A percentile compares a stretch with the other conserved stretches of the same genome.
These are phyloP conservation scores for Zaprionus ghesquierei DNA, from an alignment of 1,140 invertebrate genomes.

Conservation along the genomic window DNA sequence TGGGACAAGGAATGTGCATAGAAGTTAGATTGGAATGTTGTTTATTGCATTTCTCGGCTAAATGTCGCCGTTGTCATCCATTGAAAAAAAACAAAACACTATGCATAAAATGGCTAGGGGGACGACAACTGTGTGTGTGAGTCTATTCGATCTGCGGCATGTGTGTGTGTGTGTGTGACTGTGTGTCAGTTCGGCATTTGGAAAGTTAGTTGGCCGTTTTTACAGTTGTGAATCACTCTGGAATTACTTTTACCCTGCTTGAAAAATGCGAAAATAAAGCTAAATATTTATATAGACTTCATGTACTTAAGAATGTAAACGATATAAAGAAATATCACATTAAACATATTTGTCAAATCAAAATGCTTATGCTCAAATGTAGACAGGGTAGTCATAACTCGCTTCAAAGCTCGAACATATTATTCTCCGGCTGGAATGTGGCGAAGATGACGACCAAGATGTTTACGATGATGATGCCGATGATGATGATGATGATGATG, in stretches of 20 bases:
- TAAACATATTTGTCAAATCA: no score
- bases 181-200: constrained; percentile 52
- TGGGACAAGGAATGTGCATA: constrained; percentile 21
- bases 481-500: constrained; percentile 28
- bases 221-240: no score
- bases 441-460: not conserved
- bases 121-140: constrained; percentile 39
- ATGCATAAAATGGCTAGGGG: constrained; percentile 52
- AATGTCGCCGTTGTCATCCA: constrained; percentile 61
- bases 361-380: no score
- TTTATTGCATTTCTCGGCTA: constrained; percentile 74
- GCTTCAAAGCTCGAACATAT: not conserved
- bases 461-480: constrained; percentile 12
- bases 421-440: constrained; percentile 32
- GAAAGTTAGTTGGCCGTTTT: constrained; percentile 56
- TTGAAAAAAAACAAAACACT: constrained; percentile 47
- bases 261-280: no score
- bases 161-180: constrained; percentile 23
- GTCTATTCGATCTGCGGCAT: constrained; percentile 11
- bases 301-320: no score
- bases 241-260: no score
- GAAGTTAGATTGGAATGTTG: constrained; percentile 70
- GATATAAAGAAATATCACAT: no score
- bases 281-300: no score
- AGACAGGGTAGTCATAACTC: not conserved